A percentile compares a stretch with the other conserved stretches of the same genome.
Conservation (phyloP, 2,797 vertebrate species). For the Rhodeus uyekii region DNA sequence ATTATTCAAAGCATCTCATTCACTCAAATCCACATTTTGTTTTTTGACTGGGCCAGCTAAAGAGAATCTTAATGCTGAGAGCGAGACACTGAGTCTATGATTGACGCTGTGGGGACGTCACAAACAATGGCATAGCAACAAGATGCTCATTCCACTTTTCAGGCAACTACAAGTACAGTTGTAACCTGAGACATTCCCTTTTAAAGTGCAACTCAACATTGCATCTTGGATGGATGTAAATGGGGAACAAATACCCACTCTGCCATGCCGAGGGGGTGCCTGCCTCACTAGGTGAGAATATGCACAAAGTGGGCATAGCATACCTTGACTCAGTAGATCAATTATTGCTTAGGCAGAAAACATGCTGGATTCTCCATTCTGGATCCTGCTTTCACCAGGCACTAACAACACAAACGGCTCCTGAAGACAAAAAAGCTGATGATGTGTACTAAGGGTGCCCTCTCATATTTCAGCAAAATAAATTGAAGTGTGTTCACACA, state of each 20-base stretch:
- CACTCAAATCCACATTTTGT: constrained; percentile 1
- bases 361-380: too few relatives aligned
- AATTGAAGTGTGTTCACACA: too few relatives aligned
- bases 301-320: background rate
- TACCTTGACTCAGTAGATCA: background rate
- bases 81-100: too few relatives aligned
- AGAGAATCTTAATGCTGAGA: background rate
- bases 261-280: too few relatives aligned
- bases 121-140: too few relatives aligned
- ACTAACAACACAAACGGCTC: too few relatives aligned
- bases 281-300: background rate
- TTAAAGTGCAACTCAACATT: background rate
- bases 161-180: background rate
- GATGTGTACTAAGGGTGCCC: too few relatives aligned
- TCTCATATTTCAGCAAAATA: too few relatives aligned
- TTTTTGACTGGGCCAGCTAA: constrained; percentile 23
- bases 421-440: too few relatives aligned
- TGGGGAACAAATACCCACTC: background rate
- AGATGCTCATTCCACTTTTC: background rate
- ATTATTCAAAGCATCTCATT: constrained; percentile 45
- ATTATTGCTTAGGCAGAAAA: too few relatives aligned
- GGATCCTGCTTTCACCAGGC: too few relatives aligned
- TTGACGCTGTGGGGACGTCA: too few relatives aligned
- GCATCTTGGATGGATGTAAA: background rate
- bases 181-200: background rate